phyloP scores from a whole-genome alignment of 1,140 invertebrate species.

The Ooceraea biroi region DNA sequence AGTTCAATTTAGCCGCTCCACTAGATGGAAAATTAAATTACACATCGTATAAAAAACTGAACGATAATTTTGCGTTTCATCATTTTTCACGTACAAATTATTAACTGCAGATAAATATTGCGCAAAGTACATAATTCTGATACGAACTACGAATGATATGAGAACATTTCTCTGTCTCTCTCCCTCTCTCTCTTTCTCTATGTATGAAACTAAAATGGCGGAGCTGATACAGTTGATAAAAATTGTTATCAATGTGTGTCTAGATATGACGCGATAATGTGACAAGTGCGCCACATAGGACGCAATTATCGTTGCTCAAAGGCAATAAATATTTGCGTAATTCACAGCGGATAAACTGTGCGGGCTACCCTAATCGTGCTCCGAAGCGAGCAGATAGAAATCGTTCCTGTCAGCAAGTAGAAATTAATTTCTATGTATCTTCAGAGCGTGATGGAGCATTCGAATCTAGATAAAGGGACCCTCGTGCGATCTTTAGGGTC shows the following conservation, averaged over 20 bases:
- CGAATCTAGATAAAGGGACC: conserved; percentile 72
- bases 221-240: background rate
- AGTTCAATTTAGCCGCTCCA: too few relatives aligned
- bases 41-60: too few relatives aligned
- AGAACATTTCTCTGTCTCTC: background rate
- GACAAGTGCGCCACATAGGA: conserved; percentile 39
- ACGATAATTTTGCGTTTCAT: background rate
- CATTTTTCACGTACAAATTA: background rate
- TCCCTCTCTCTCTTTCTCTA: background rate
- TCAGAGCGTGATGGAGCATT: conserved; percentile 52
- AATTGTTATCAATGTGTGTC: conserved; percentile 53
- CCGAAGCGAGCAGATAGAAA: conserved; percentile 59
- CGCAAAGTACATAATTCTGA: conserved; percentile 10
- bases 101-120: background rate
- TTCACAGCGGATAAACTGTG: conserved; percentile 39
- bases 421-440: conserved; percentile 74
- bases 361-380: conserved; percentile 10
- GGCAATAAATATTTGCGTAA: conserved; percentile 69
- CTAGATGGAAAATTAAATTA: too few relatives aligned
- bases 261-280: conserved; percentile 53
- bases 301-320: conserved; percentile 16
- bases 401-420: conserved; percentile 60
- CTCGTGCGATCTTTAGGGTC: conserved; percentile 64
- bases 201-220: conserved; percentile 2
- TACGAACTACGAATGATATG: background rate